Evolutionary conservation across 2,888 invertebrate species (phyloP).

Genomic region (Drosophila tripunctata): DNA sequence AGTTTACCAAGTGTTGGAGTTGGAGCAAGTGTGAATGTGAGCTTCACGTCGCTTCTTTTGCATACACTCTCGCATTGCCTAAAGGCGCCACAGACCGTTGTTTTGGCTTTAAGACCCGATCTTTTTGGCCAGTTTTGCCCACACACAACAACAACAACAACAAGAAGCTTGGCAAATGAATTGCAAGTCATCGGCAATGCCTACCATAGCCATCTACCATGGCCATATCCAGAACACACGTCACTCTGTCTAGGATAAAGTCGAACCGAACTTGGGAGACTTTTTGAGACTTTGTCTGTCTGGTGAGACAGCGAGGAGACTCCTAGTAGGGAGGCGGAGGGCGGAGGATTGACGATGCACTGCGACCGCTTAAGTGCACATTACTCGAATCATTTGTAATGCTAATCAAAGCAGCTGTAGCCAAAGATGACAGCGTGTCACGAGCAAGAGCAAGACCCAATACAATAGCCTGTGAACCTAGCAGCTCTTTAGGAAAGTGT

Average conservation of each 20-base stretch:
- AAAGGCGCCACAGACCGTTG: constrained; percentile 23
- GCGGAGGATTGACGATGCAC: constrained; percentile 47
- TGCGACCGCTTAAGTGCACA: constrained; percentile 77
- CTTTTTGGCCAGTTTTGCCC: constrained; percentile 55
- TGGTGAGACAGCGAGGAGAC: constrained; percentile 22
- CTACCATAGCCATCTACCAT: constrained; percentile 29
- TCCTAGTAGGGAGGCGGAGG: not conserved
- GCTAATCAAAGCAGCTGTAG: constrained; percentile 71
- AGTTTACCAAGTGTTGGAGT: constrained; percentile 49
- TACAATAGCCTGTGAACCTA: no score
- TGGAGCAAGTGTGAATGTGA: constrained; percentile 70
- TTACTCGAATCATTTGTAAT: constrained; percentile 79
- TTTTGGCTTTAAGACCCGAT: constrained; percentile 20
- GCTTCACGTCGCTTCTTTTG: constrained; percentile 61
- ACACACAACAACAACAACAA: constrained; percentile 65
- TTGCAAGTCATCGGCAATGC: constrained; percentile 72
- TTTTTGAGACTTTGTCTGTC: constrained; percentile 6
- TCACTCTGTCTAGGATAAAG: constrained; percentile 80
- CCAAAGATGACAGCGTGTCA: constrained; percentile 13
- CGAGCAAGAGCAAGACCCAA: not conserved
- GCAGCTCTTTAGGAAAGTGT: no score
- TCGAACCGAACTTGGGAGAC: constrained; percentile 5
- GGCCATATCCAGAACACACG: constrained; percentile 78
- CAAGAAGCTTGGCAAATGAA: constrained; percentile 75
- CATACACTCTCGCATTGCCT: constrained; percentile 52